Percentiles rank a stretch among this genome's conserved stretches.
These are phyloP conservation scores for Chaetodon auriga DNA, from an alignment of 2,113 vertebrate species.

Conservation along the genomic window DNA sequence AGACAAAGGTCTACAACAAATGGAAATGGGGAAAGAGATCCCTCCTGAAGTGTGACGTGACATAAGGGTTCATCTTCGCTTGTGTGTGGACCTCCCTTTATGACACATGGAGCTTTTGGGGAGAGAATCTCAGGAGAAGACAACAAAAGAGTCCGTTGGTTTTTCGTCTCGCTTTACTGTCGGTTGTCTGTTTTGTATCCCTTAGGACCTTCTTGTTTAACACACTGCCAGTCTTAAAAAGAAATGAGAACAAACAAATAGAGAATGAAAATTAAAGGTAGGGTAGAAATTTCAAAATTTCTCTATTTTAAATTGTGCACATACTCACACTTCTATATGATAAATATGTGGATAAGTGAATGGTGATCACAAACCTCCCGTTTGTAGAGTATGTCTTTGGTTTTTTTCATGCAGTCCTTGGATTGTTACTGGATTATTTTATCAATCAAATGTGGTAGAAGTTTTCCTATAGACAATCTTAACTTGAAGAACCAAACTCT, in stretches of 20 bases:
- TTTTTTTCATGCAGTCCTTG: constrained; percentile 4
- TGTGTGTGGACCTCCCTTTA: constrained; percentile 38
- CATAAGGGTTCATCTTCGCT: constrained; percentile 77
- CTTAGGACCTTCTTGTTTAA: constrained; percentile 16
- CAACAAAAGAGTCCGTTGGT: constrained; percentile 24
- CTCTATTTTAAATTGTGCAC: background rate
- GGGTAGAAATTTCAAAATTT: background rate
- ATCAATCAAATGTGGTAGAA: background rate
- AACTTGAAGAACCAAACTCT: constrained; percentile 10
- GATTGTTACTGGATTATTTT: background rate
- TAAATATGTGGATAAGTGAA: constrained; percentile 4
- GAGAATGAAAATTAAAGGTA: constrained; percentile 10
- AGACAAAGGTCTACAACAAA: constrained; percentile 71
- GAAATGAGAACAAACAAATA: constrained; percentile 43
- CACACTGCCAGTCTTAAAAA: constrained; percentile 46
- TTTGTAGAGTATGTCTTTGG: background rate
- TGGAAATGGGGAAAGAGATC: constrained; percentile 77
- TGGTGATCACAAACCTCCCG: constrained; percentile 43
- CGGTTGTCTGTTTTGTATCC: constrained; percentile 19
- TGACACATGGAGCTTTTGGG: constrained; percentile 20
- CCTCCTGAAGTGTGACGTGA: constrained; percentile 76
- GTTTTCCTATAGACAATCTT: background rate
- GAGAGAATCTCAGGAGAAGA: constrained; percentile 13
- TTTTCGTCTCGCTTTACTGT: constrained; percentile 30
- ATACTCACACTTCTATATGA: background rate